These are phyloP conservation scores for Tenebrosternarchus preto DNA, from an alignment of 2,113 vertebrate genomes.

Conservation along the genomic window DNA sequence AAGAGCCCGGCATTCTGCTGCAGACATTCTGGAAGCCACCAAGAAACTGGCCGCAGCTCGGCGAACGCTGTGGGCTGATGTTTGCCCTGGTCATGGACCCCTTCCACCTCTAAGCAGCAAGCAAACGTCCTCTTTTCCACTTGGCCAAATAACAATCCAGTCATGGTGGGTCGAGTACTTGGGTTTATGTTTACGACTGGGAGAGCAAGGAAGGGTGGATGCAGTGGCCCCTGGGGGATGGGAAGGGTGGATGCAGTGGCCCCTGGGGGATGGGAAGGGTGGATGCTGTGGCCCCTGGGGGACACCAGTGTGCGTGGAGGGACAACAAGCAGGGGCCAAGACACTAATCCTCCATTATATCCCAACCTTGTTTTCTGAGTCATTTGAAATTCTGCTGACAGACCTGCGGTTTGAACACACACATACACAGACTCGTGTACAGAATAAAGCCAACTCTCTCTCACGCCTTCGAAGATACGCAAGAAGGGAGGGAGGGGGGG, in stretches of 20 bases:
- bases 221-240: too few species aligned
- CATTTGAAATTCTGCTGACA: conserved; percentile 58
- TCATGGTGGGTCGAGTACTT: neutral
- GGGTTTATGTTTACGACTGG: neutral
- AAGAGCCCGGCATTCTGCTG: neutral
- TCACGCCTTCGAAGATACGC: conserved; percentile 17
- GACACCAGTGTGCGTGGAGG: neutral
- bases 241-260: too few species aligned
- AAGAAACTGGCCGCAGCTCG: neutral
- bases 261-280: neutral
- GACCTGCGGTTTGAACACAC: conserved; percentile 29
- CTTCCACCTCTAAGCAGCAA: neutral
- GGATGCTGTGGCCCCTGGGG: neutral
- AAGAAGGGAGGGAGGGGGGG: neutral
- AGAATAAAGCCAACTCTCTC: conserved; percentile 33
- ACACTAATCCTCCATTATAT: conserved; percentile 11
- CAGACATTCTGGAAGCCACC: neutral
- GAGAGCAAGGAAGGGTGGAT: neutral
- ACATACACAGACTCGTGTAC: conserved; percentile 27
- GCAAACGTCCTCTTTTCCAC: neutral
- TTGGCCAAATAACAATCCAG: neutral
- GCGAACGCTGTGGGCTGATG: neutral
- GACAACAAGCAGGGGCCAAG: neutral
- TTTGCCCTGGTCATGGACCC: neutral
- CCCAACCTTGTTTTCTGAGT: conserved; percentile 40